Evolutionary conservation across 2,888 invertebrate genomes (phyloP).

Genomic region (Mythimna albipuncta): DNA sequence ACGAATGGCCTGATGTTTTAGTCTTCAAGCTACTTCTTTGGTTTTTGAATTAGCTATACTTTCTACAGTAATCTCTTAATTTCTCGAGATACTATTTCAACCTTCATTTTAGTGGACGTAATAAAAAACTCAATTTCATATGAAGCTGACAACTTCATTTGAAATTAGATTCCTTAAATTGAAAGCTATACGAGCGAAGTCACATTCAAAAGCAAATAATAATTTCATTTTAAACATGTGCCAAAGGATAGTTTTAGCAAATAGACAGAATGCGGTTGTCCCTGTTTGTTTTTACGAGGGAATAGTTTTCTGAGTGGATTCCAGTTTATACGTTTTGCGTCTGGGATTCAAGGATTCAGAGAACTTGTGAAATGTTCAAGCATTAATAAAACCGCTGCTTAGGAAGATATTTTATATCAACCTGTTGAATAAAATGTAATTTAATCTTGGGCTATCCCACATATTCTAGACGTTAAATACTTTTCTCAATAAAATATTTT

Average conservation of each 20-base stretch:
- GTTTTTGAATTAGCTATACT: not conserved
- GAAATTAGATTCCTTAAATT: constrained; percentile 7
- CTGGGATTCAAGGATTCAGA: constrained; percentile 22
- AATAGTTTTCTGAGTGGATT: constrained; percentile 52
- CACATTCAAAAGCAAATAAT: constrained; percentile 46
- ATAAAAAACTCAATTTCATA: no score
- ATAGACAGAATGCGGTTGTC: constrained; percentile 42
- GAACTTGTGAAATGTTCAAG: constrained; percentile 32
- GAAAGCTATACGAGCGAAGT: constrained; percentile 26
- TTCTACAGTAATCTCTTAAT: not conserved
- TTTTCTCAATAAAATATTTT: no score
- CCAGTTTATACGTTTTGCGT: constrained; percentile 37
- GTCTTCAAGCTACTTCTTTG: not conserved
- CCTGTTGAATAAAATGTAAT: constrained; percentile 40
- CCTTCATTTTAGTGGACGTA: not conserved
- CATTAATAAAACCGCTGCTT: constrained; percentile 44
- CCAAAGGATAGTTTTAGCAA: constrained; percentile 39
- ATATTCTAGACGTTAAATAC: no score
- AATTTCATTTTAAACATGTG: constrained; percentile 52
- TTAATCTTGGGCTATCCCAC: constrained; percentile 6
- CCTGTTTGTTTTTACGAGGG: constrained; percentile 49
- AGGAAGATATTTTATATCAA: constrained; percentile 24
- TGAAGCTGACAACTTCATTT: not conserved
- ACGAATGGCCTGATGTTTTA: not conserved
- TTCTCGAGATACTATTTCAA: not conserved